Base-by-base conservation (phyloP, 2,888 invertebrate genomes). In the Oscheius sp. region DNA sequence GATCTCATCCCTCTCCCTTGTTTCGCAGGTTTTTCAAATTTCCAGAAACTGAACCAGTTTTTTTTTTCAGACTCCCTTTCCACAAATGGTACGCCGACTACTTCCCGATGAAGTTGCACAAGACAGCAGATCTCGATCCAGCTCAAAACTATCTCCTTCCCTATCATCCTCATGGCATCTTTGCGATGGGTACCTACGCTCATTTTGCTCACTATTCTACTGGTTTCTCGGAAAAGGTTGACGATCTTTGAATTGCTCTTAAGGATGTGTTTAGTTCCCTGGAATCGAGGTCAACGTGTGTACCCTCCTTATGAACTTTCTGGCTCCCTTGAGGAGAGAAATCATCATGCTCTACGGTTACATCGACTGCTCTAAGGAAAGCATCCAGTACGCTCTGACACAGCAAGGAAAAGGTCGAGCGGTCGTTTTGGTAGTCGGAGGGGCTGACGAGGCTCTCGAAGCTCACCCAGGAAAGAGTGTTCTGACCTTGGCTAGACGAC, bases 111-210 rank as follows among this genome's bases (percentile, higher is more conserved):
- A 92, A 92, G 75, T 90, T 96, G 58, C 93, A 94, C 1, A 95
- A 95, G 90, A 95, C 94, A 0, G 92, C 92, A 0, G 94, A 96
- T 2, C 89, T 97, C 71, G 48, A 73, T 29, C 47, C 59, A 1
- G 47, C 72, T 2, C 11, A 75, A 73, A 84, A 79, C 74, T 84
- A 84, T 73, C 68, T 84, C 32, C 86, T 91, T 74, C 94, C 95
- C 5, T 93, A 93, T 76, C 96, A 95, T 90, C 97, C 97, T 0
- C 97, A 98, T 90, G 97, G 97, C 0, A 91, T 96, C 0, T 91
- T 96, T 29, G 93, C 94, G 65, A 92, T 93, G 32, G 96, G 96
- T 0, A 92, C 93, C 0, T 93, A 94, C 81, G 92, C 92, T 0
- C 93, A 94, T 57, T 95, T 96, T 90, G 93, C 92, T 0, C 93